Percentiles rank a stretch among this genome's conserved stretches.
These are phyloP conservation scores for Philereme vetulata DNA, from an alignment of 2,888 invertebrate genomes.

Conservation along the genomic window DNA sequence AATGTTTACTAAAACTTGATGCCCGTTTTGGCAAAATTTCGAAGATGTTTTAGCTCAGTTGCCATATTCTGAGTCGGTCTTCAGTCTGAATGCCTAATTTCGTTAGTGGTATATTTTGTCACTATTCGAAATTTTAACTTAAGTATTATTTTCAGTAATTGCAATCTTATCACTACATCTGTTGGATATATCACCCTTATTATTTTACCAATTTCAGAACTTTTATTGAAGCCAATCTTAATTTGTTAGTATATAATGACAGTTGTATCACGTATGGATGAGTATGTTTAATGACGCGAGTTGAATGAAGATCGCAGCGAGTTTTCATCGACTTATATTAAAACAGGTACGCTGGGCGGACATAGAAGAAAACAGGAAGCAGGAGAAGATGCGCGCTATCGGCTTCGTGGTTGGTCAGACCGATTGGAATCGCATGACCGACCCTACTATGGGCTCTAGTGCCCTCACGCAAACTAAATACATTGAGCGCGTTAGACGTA, in stretches of 20 bases:
- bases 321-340: conserved; percentile 72
- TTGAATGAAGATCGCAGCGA: conserved; percentile 16
- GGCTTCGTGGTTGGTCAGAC: conserved; percentile 99
- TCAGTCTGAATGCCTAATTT: conserved; percentile 11
- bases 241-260: too few species aligned
- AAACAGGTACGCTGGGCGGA: conserved; percentile 98
- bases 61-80: not conserved
- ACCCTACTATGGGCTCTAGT: conserved; percentile 93
- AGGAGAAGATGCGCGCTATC: conserved; percentile 96
- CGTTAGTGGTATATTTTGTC: conserved; percentile 28
- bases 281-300: conserved; percentile 2
- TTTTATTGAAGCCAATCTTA: too few species aligned
- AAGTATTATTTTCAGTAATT: not conserved
- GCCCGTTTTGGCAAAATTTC: conserved; percentile 21
- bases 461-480: conserved; percentile 98
- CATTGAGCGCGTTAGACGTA: conserved; percentile 86
- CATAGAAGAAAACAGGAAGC: conserved; percentile 95
- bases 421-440: conserved; percentile 97
- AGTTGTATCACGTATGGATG: conserved; percentile 11
- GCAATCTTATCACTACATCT: too few species aligned
- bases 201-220: too few species aligned
- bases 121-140: conserved; percentile 16
- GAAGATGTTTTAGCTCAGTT: conserved; percentile 3
- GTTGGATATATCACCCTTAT: too few species aligned
- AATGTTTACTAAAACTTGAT: not conserved